A percentile compares a stretch with the other conserved stretches of the same genome.
Evolutionary conservation across 2,888 invertebrate genomes (phyloP).

Genomic region (Meiosimyza platycephala): DNA sequence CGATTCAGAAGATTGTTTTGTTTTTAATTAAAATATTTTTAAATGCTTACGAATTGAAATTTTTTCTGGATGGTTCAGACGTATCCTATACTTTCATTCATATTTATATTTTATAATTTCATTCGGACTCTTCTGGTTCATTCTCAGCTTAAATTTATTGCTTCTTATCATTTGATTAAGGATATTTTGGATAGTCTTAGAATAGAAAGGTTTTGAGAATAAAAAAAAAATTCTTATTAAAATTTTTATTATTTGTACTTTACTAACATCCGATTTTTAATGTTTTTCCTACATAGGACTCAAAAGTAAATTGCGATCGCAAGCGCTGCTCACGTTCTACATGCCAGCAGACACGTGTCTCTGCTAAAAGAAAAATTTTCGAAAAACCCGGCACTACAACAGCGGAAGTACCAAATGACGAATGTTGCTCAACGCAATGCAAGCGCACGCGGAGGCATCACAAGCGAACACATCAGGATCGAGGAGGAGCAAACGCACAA

Average conservation of each 20-base stretch:
- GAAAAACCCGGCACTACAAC: slow-evolving; percentile 78
- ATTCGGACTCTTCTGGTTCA: no score
- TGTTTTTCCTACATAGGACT: slow-evolving; percentile 72
- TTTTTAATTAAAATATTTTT: no score
- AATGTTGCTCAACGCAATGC: slow-evolving; percentile 66
- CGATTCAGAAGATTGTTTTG: no score
- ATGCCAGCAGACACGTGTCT: slow-evolving; percentile 58
- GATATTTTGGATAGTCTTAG: no score
- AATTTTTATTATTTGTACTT: background rate
- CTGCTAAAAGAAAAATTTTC: slow-evolving; percentile 64
- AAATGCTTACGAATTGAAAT: no score
- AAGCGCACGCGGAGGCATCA: slow-evolving; percentile 63
- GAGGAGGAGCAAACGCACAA: slow-evolving; percentile 45
- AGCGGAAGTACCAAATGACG: slow-evolving; percentile 64
- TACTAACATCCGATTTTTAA: background rate
- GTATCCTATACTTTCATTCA: no score
- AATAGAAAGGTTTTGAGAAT: background rate
- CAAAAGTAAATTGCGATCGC: slow-evolving; percentile 82
- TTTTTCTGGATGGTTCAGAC: no score
- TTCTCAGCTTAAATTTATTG: no score
- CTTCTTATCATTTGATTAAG: no score
- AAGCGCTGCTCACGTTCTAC: slow-evolving; percentile 71
- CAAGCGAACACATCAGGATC: slow-evolving; percentile 59
- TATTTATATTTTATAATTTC: no score
- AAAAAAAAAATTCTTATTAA: background rate